Evolutionary conservation across 64 coral and sea anemone species (phyloP).

Genomic region (Montipora efflorescens): DNA sequence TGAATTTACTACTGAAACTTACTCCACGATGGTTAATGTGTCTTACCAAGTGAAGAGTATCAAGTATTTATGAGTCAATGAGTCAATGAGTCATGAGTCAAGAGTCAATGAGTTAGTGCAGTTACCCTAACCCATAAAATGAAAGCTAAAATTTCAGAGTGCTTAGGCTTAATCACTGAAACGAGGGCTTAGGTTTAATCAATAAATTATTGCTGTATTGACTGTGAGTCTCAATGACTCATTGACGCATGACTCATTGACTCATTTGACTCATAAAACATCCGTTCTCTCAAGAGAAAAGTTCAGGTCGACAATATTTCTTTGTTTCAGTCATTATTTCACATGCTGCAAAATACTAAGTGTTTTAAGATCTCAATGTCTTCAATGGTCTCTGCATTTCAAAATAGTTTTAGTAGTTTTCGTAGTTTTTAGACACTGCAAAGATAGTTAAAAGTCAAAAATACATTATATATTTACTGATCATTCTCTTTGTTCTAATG

Average conservation of each 20-base stretch:
- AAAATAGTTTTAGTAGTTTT: background rate
- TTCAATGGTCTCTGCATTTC: conserved; percentile 14
- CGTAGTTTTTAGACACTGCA: background rate
- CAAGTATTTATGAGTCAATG: too few relatives aligned
- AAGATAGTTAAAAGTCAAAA: conserved; percentile 9
- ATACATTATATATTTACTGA: conserved; percentile 6
- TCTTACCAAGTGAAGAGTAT: conserved; percentile 6
- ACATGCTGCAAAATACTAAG: conserved; percentile 23
- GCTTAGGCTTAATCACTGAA: too few relatives aligned
- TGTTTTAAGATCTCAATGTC: background rate
- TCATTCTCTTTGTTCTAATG: conserved; percentile 7
- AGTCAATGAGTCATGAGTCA: too few relatives aligned
- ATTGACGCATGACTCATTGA: too few relatives aligned
- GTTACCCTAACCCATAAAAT: too few relatives aligned
- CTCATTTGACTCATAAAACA: too few relatives aligned
- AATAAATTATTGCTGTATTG: too few relatives aligned
- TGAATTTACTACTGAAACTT: conserved; percentile 11
- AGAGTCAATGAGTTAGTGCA: too few relatives aligned
- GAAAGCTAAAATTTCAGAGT: too few relatives aligned
- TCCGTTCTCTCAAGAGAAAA: background rate
- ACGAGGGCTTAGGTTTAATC: too few relatives aligned
- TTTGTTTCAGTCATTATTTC: conserved; percentile 31
- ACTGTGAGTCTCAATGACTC: too few relatives aligned
- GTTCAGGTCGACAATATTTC: background rate
- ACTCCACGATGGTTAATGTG: conserved; percentile 7